phyloP scores from a whole-genome alignment of 1,140 invertebrate species.

The Anagrus nilaparvatae region DNA sequence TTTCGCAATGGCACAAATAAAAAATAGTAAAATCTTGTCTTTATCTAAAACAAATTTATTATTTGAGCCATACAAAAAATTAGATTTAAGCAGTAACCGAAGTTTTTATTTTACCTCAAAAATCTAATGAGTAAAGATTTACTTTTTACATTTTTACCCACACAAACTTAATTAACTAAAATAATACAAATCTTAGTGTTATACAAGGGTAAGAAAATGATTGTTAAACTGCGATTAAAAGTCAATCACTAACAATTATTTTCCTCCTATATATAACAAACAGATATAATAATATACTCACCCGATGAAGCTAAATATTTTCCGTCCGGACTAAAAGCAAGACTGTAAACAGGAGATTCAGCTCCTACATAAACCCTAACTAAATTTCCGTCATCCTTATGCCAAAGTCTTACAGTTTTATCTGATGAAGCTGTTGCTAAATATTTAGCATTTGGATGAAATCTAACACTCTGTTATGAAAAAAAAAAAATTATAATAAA shows the following conservation, averaged over 20 bases:
- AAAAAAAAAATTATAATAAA: slow-evolving; percentile 12
- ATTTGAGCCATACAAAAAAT: no score
- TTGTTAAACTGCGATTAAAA: background rate
- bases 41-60: no score
- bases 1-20: no score
- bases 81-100: no score
- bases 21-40: no score
- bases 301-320: slow-evolving; percentile 58
- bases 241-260: background rate
- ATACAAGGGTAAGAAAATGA: slow-evolving; percentile 1
- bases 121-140: no score
- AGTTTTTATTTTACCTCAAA: no score
- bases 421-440: slow-evolving; percentile 70
- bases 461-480: slow-evolving; percentile 55
- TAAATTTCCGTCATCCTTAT: slow-evolving; percentile 49
- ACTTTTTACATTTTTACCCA: no score
- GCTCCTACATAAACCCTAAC: slow-evolving; percentile 52
- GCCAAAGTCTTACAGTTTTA: slow-evolving; percentile 67
- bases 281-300: slow-evolving; percentile 29
- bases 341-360: slow-evolving; percentile 47
- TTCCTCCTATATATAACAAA: background rate
- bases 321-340: slow-evolving; percentile 63
- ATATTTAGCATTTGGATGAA: slow-evolving; percentile 75
- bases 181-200: background rate
- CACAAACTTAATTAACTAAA: no score